Conservation (phyloP, 1,140 invertebrate genomes). For the Drosophila tsacasi region DNA sequence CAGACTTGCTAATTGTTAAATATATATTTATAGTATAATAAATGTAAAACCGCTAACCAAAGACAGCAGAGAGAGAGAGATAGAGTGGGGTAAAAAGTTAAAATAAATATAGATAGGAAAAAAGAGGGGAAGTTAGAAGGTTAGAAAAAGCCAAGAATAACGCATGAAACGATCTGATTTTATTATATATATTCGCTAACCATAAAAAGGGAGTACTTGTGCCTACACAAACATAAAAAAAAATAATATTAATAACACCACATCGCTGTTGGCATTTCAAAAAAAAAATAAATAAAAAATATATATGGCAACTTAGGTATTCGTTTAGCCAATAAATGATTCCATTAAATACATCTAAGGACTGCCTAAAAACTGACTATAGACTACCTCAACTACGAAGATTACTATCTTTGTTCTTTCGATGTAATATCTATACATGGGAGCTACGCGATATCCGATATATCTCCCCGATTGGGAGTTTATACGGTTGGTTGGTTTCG, state of each 20-base stretch:
- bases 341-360: slow-evolving; percentile 16
- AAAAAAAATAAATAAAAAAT: slow-evolving; percentile 1
- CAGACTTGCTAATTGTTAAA: slow-evolving; percentile 45
- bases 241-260: background rate
- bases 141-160: slow-evolving; percentile 41
- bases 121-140: background rate
- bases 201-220: background rate
- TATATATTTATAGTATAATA: slow-evolving; percentile 35
- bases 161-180: slow-evolving; percentile 51
- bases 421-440: slow-evolving; percentile 7
- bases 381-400: slow-evolving; percentile 24
- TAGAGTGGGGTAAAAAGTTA: background rate
- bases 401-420: slow-evolving; percentile 1
- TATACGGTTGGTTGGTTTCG: slow-evolving; percentile 18
- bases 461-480: slow-evolving; percentile 22
- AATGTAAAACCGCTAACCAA: slow-evolving; percentile 3
- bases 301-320: background rate
- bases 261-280: background rate
- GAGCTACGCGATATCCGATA: slow-evolving; percentile 14
- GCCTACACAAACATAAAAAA: slow-evolving; percentile 9
- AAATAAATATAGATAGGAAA: background rate
- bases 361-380: slow-evolving; percentile 44
- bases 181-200: slow-evolving; percentile 20
- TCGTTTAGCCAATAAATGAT: slow-evolving; percentile 4
- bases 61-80: background rate